A percentile compares a stretch with the other conserved stretches of the same genome.
Conservation (phyloP, 2,888 invertebrate genomes). For the Clistopyga incitator region DNA sequence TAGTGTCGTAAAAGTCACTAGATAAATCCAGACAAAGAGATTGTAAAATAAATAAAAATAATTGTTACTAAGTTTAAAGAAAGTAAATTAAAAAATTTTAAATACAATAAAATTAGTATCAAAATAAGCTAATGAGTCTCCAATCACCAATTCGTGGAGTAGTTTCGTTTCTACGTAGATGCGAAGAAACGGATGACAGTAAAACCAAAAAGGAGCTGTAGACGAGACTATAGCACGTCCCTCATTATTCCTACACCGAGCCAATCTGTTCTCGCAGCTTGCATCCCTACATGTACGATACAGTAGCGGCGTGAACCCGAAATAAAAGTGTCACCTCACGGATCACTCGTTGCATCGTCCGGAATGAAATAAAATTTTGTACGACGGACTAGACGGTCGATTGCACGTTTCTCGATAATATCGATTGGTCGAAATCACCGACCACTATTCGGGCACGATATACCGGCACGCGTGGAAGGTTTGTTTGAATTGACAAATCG, state of each 20-base stretch:
- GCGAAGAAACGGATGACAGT: background rate
- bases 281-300: conserved; percentile 2
- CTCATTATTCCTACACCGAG: background rate
- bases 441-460: background rate
- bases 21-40: too few relatives aligned
- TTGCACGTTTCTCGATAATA: conserved; percentile 6
- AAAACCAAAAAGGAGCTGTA: background rate
- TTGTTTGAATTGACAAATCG: conserved; percentile 12
- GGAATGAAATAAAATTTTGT: conserved; percentile 29
- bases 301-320: conserved; percentile 10
- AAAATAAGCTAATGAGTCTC: too few relatives aligned
- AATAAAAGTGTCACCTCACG: conserved; percentile 30
- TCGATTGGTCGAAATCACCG: conserved; percentile 14
- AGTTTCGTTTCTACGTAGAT: background rate
- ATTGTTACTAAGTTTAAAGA: too few relatives aligned
- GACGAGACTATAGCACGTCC: background rate
- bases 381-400: conserved; percentile 19
- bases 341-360: conserved; percentile 31
- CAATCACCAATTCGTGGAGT: too few relatives aligned
- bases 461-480: background rate
- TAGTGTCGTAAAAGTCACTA: background rate
- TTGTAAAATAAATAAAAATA: too few relatives aligned
- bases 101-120: too few relatives aligned
- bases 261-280: background rate
- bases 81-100: too few relatives aligned